Evolutionary conservation across 2,888 invertebrate genomes (phyloP).

Genomic region (Elmis aenea): DNA sequence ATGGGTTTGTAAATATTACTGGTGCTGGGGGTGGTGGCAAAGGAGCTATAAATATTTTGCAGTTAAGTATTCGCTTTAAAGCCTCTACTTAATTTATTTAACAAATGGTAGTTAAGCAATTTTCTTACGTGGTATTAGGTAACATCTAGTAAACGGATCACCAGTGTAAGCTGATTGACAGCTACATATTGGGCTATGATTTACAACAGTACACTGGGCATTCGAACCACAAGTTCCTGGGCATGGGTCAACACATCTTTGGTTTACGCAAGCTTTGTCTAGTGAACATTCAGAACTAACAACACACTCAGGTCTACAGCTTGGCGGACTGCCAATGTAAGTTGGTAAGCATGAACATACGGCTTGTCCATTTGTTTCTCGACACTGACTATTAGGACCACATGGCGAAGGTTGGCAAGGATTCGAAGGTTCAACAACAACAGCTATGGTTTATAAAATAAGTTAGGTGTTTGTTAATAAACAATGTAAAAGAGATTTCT

Average conservation of each 20-base stretch:
- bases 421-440: conserved; percentile 44
- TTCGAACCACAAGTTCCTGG: conserved; percentile 59
- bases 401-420: conserved; percentile 68
- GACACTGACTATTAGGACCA: conserved; percentile 76
- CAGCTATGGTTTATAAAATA: conserved; percentile 55
- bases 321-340: conserved; percentile 55
- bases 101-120: conserved; percentile 41
- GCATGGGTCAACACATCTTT: conserved; percentile 70
- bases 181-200: conserved; percentile 61
- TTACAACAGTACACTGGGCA: conserved; percentile 52
- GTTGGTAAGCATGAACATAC: conserved; percentile 48
- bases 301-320: conserved; percentile 74
- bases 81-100: background rate
- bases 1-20: conserved; percentile 47
- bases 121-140: conserved; percentile 41
- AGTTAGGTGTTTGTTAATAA: no score
- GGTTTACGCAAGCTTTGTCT: conserved; percentile 64
- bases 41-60: conserved; percentile 5
- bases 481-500: no score
- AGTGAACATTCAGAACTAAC: conserved; percentile 72
- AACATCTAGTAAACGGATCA: conserved; percentile 62
- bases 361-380: conserved; percentile 56
- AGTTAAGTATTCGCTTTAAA: background rate
- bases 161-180: conserved; percentile 59
- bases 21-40: conserved; percentile 26